Conservation (phyloP, 2,113 vertebrate genomes). For the Corythaixoides concolor region DNA sequence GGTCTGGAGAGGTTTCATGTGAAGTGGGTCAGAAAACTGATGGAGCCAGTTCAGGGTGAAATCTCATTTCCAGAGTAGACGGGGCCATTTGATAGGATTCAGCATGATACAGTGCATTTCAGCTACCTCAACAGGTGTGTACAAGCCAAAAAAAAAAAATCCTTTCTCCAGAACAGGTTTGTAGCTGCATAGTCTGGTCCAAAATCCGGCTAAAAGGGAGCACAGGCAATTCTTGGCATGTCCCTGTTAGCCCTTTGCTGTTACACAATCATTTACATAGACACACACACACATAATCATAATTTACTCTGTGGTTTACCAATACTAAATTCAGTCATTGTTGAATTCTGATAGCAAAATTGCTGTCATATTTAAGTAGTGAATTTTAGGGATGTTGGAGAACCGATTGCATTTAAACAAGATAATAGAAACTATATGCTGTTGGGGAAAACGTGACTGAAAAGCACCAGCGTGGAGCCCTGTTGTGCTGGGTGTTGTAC, state of each 20-base stretch:
- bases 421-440: background rate
- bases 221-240: background rate
- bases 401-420: background rate
- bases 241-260: background rate
- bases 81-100: background rate
- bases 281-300: background rate
- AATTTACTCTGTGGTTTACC: background rate
- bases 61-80: background rate
- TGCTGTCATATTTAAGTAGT: background rate
- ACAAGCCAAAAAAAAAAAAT: background rate
- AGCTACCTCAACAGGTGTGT: background rate
- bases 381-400: background rate
- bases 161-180: background rate
- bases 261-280: background rate
- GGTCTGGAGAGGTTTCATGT: background rate
- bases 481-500: background rate
- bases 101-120: background rate
- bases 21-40: background rate
- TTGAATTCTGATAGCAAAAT: background rate
- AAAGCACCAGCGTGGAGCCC: background rate
- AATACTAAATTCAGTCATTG: background rate
- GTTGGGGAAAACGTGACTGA: background rate
- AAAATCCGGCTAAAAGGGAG: background rate
- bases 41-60: background rate
- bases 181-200: background rate